A percentile compares a stretch with the other conserved stretches of the same genome.
These are phyloP conservation scores for Rhagonycha lutea DNA, from an alignment of 2,888 invertebrate species.

Conservation along the genomic window DNA sequence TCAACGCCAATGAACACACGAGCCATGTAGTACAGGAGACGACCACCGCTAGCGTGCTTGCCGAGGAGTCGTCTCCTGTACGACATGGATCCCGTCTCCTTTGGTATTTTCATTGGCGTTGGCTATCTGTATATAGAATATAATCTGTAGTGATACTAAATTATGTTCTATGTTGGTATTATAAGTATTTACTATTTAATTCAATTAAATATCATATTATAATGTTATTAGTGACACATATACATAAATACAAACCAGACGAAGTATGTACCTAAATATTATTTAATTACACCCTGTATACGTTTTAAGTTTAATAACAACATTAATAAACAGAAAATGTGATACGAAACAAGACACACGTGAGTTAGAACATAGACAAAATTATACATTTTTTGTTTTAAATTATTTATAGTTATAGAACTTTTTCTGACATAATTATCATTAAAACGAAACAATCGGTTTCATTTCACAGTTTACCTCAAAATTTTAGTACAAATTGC, in stretches of 20 bases:
- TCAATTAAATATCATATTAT: neutral
- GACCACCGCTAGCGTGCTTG: no score
- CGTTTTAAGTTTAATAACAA: neutral
- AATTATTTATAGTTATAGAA: neutral
- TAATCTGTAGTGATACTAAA: no score
- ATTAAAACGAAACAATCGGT: no score
- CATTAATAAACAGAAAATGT: neutral
- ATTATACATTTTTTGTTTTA: neutral
- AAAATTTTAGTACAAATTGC: no score
- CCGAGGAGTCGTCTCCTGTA: no score
- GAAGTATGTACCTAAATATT: neutral
- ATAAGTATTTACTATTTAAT: neutral
- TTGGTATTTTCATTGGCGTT: no score
- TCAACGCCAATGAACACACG: no score
- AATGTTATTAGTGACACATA: neutral
- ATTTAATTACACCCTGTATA: conserved; percentile 2
- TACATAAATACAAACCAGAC: neutral
- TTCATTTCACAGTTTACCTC: no score
- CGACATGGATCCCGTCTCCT: no score
- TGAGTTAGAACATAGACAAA: neutral
- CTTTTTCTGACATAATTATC: neutral
- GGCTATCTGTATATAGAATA: no score
- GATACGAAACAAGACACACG: neutral
- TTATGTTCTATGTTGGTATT: neutral
- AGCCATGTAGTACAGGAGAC: no score